Conservation (phyloP, 1,140 invertebrate genomes). For the Zaprionus taronus region DNA sequence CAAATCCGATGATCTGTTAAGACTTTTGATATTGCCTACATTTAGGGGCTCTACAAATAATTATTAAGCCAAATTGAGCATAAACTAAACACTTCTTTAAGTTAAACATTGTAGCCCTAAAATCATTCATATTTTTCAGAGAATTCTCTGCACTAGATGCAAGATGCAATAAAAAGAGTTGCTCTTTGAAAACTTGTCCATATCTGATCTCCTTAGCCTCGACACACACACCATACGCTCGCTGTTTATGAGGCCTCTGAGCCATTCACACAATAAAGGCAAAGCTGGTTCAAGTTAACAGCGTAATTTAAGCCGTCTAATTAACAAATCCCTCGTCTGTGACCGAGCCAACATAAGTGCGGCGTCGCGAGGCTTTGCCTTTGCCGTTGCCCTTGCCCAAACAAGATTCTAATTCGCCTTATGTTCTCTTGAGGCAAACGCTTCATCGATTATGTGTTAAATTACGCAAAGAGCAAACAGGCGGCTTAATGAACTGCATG, state of each 20-base stretch:
- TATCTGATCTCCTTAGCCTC: neutral
- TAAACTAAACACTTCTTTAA: neutral
- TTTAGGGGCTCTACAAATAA: conserved; percentile 7
- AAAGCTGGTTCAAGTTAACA: conserved; percentile 24
- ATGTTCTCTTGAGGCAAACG: conserved; percentile 27
- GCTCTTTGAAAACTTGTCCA: neutral
- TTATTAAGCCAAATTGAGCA: neutral
- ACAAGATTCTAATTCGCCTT: conserved; percentile 63
- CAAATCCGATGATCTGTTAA: neutral
- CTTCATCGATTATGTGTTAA: conserved; percentile 76
- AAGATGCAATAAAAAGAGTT: neutral
- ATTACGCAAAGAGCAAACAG: conserved; percentile 65
- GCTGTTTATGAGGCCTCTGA: conserved; percentile 20
- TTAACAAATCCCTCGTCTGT: conserved; percentile 58
- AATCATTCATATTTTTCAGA: neutral
- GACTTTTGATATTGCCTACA: conserved; percentile 25
- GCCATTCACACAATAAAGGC: conserved; percentile 27
- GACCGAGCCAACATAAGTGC: conserved; percentile 16
- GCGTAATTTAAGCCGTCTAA: conserved; percentile 59
- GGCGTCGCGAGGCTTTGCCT: conserved; percentile 48
- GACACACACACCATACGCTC: conserved; percentile 13
- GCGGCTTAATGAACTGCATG: conserved; percentile 31
- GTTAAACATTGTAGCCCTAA: neutral
- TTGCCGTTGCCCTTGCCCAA: conserved; percentile 44
- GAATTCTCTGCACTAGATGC: neutral